These are phyloP conservation scores for Reticulitermes lucifugus DNA, from an alignment of 2,888 invertebrate genomes.

Conservation along the genomic window DNA sequence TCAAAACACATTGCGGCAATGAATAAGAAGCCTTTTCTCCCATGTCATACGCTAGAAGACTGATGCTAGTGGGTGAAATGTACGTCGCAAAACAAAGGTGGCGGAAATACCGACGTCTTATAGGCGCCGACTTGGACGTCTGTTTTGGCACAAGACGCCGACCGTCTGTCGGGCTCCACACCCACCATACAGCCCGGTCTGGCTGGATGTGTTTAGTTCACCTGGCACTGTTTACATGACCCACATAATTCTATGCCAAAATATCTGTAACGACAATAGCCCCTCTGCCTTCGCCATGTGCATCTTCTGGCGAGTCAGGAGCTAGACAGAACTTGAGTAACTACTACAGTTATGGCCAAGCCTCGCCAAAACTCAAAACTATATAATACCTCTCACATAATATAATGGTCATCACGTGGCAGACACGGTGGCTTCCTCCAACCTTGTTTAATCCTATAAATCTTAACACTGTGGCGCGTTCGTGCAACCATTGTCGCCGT, in stretches of 20 bases:
- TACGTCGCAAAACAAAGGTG: neutral
- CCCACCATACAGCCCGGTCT: neutral
- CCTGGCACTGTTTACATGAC: constrained; percentile 36
- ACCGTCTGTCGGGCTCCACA: constrained; percentile 31
- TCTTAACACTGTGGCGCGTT: too few relatives aligned
- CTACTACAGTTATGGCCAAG: too few relatives aligned
- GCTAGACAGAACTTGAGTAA: too few relatives aligned
- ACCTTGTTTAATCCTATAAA: too few relatives aligned
- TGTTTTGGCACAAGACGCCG: constrained; percentile 35
- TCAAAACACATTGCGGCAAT: neutral
- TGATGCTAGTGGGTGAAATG: neutral
- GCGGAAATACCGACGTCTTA: neutral
- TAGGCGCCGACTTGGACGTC: constrained; percentile 13
- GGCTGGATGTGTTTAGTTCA: constrained; percentile 32
- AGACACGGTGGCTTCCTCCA: too few relatives aligned
- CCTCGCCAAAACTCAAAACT: too few relatives aligned
- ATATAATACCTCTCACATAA: too few relatives aligned
- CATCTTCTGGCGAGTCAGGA: too few relatives aligned
- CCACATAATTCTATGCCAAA: constrained; percentile 34
- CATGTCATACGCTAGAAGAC: neutral
- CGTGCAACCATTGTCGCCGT: too few relatives aligned
- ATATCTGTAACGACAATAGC: constrained; percentile 15
- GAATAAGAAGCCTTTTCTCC: neutral
- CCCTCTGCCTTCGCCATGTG: neutral
- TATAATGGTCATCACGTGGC: too few relatives aligned